Percentiles rank a stretch among this genome's conserved stretches.
Conservation (phyloP, 2,888 invertebrate genomes). For the Drosophila trichaetosa region DNA sequence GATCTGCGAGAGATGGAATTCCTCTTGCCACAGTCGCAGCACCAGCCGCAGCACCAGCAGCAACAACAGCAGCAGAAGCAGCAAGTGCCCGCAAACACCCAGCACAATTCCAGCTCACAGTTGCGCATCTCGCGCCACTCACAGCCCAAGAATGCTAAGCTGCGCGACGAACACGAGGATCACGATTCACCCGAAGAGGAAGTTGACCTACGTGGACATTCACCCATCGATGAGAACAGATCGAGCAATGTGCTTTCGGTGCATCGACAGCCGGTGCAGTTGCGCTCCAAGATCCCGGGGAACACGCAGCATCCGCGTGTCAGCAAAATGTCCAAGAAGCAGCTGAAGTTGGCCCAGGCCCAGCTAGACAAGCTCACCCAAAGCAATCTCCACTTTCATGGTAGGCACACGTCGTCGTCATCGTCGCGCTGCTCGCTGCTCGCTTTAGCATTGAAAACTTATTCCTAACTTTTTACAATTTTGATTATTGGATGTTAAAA, state of each 20-base stretch:
- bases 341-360: conserved; percentile 89
- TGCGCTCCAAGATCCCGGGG: conserved; percentile 66
- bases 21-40: conserved; percentile 72
- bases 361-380: conserved; percentile 91
- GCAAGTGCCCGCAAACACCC: conserved; percentile 79
- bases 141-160: conserved; percentile 69
- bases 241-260: conserved; percentile 71
- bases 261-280: conserved; percentile 70
- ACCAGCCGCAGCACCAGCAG: conserved; percentile 32
- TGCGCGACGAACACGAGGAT: conserved; percentile 53
- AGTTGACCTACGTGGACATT: conserved; percentile 9
- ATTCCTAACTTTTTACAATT: not conserved
- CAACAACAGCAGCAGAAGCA: conserved; percentile 67
- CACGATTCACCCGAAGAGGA: conserved; percentile 9
- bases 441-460: not conserved
- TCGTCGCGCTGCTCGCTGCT: conserved; percentile 18
- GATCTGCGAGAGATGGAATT: conserved; percentile 84
- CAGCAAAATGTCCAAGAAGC: conserved; percentile 88
- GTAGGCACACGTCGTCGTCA: conserved; percentile 86
- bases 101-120: conserved; percentile 82
- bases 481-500: not conserved
- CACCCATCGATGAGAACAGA: conserved; percentile 65
- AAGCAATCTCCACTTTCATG: conserved; percentile 93
- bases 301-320: conserved; percentile 82
- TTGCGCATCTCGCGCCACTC: conserved; percentile 78